Base-by-base conservation (phyloP, 2,888 invertebrate species). In the Oxystoma pomonae region DNA sequence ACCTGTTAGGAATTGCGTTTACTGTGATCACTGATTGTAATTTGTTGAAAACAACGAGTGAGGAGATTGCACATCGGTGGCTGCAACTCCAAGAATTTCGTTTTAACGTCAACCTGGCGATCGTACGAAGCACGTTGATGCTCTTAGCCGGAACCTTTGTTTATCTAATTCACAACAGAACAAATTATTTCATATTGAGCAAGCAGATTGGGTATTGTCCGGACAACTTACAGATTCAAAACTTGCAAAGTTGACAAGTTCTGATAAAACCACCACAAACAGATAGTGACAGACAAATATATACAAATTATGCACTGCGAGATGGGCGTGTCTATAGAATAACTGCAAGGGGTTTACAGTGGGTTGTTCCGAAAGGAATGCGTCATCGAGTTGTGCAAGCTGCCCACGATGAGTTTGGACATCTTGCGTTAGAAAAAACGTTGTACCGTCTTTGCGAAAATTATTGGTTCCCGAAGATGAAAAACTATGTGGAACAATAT, bases 401-500 rank as follows among this genome's bases (percentile, higher is more conserved):
- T 35, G 76, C 75, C 57, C 80, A 80, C 59, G 78, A 80, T 57
- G 76, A 78, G 16, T 65, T 73, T 9, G 78, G 78, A 7, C 78
- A 81, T 65, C 74, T 78, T 63, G 76, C 73, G 1, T 20, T 73
- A 1, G 74, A 76, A 1, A 77, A 76, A 58, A 78, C 76, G 0
- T 16, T 77, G 1, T 66, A 72, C 9, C 68, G 68, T 57, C 63
- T 80, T 16, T 61, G 67, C 1, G 70, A 72, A 53, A 68, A 70
- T 16, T 82, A 78, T 67, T 81, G 78, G 78, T 81, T 81, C 59
- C 75, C 75, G 0, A 70, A 73, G 3, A 76, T 80, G 77, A 67
- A 69, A 22, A 60, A 68, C 1, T 78, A 77, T 55, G 74, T 79
- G 0, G 73, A 75, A 57, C 73, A 77, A 60, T 80, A 81, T 65